Percentiles rank a stretch among this genome's conserved stretches.
Conservation (phyloP, 2,888 invertebrate genomes). For the Hirtodrosophila confusa region DNA sequence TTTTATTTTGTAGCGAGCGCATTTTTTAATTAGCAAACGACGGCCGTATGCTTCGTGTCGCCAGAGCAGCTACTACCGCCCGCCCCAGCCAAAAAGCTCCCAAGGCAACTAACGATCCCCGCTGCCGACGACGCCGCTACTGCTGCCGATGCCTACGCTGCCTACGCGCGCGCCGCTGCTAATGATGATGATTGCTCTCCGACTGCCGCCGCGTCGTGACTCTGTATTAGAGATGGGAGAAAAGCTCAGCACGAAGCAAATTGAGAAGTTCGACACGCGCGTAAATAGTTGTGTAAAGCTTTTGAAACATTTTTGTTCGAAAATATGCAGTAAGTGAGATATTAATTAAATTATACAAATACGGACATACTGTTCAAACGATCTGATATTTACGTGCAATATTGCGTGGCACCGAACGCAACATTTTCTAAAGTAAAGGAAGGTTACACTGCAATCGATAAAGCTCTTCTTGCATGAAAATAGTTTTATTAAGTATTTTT, state of each 20-base stretch:
- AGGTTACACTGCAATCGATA: too few relatives aligned
- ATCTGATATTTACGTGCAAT: too few relatives aligned
- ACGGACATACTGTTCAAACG: too few relatives aligned
- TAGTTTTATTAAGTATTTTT: too few relatives aligned
- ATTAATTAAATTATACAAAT: too few relatives aligned
- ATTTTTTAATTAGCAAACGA: slow-evolving; percentile 78
- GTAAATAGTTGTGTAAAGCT: too few relatives aligned
- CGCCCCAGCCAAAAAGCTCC: slow-evolving; percentile 37
- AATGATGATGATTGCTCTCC: slow-evolving; percentile 60
- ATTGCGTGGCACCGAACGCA: too few relatives aligned
- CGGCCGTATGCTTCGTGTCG: slow-evolving; percentile 60
- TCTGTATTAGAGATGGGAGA: slow-evolving; percentile 32
- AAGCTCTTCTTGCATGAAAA: too few relatives aligned
- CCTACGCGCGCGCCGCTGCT: slow-evolving; percentile 49
- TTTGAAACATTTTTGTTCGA: too few relatives aligned
- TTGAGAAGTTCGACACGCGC: too few relatives aligned
- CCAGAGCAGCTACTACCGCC: slow-evolving; percentile 40
- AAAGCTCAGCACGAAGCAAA: background rate
- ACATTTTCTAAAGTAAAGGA: too few relatives aligned
- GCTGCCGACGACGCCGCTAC: slow-evolving; percentile 4
- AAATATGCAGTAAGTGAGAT: too few relatives aligned
- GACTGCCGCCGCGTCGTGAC: slow-evolving; percentile 40
- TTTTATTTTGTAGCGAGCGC: slow-evolving; percentile 79
- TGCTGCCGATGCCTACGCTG: slow-evolving; percentile 28
- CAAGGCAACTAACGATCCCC: slow-evolving; percentile 36